These are phyloP conservation scores for Caenorhabditis panamensis DNA, from an alignment of 2,888 invertebrate genomes.

Conservation along the genomic window DNA sequence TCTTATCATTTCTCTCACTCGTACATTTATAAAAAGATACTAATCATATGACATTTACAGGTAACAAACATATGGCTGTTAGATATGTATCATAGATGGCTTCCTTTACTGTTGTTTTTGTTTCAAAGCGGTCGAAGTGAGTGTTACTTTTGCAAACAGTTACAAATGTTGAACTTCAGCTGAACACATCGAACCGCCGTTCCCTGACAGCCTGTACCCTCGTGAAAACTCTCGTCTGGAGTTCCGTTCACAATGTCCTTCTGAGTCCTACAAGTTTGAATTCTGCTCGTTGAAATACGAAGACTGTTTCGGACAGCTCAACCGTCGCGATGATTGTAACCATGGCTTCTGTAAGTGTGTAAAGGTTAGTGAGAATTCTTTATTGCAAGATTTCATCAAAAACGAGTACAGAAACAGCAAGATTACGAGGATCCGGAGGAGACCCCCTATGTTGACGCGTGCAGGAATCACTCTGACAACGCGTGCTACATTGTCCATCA, in stretches of 20 bases:
- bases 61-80: neutral
- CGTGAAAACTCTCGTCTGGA: neutral
- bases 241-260: neutral
- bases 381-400: neutral
- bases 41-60: neutral
- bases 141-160: neutral
- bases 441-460: neutral
- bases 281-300: neutral
- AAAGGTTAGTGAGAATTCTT: neutral
- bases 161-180: neutral
- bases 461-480: neutral
- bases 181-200: neutral
- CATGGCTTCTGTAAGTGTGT: neutral
- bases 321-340: neutral
- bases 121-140: neutral
- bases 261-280: neutral
- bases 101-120: constrained; percentile 1
- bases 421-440: neutral
- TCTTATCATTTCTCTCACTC: no score
- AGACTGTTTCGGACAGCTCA: constrained; percentile 7
- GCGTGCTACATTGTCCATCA: neutral
- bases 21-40: no score
- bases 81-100: neutral
- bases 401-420: neutral
- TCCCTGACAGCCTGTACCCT: constrained; percentile 1